These are phyloP conservation scores for Platycnemis pennipes DNA, from an alignment of 2,888 invertebrate species.

Conservation along the genomic window DNA sequence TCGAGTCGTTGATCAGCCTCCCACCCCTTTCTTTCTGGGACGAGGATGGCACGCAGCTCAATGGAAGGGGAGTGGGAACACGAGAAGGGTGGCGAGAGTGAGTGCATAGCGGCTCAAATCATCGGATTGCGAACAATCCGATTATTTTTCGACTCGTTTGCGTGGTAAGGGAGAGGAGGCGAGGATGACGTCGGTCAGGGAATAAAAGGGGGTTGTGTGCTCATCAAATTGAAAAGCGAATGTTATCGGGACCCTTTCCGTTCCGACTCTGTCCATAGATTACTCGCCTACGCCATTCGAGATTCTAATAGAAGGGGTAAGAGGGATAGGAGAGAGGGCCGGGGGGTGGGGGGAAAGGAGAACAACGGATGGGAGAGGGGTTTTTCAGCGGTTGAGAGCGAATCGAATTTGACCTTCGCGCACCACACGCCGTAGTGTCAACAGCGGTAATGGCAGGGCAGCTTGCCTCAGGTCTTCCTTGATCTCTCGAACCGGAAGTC, in stretches of 20 bases:
- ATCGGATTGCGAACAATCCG: conserved; percentile 27
- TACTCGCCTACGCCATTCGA: neutral
- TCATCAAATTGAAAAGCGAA: neutral
- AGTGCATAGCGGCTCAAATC: conserved; percentile 26
- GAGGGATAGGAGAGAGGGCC: too few relatives aligned
- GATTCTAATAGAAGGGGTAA: neutral
- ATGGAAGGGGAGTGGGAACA: neutral
- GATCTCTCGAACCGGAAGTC: too few relatives aligned
- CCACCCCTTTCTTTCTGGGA: neutral
- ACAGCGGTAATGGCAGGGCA: too few relatives aligned
- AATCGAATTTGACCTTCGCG: too few relatives aligned
- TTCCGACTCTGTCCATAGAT: neutral
- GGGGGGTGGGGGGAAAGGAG: too few relatives aligned
- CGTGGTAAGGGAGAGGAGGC: neutral
- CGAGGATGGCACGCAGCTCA: neutral
- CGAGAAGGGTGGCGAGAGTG: neutral
- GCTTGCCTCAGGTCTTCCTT: too few relatives aligned
- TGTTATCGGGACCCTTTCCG: neutral
- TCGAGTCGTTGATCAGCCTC: neutral
- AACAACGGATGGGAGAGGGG: too few relatives aligned
- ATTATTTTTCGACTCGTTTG: conserved; percentile 28
- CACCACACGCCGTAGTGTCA: too few relatives aligned
- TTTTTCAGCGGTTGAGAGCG: too few relatives aligned
- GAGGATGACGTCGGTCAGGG: neutral
- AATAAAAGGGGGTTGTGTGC: neutral